These are phyloP conservation scores for Procambarus virginalis DNA, from an alignment of 1,140 invertebrate species.

Conservation along the genomic window DNA sequence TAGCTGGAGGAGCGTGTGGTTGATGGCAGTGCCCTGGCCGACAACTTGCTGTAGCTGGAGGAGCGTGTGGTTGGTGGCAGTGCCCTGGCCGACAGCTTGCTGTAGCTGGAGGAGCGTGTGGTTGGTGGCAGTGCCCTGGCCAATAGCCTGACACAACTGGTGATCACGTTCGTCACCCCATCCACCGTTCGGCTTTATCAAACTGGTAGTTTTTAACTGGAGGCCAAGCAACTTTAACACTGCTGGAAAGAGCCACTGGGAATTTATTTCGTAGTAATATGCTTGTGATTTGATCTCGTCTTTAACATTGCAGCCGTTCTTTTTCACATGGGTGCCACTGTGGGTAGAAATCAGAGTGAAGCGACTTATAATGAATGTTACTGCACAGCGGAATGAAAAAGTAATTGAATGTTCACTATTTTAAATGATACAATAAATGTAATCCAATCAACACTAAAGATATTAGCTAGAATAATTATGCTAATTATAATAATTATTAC, in stretches of 20 bases:
- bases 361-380: no score
- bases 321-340: conserved; percentile 97
- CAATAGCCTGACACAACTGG: conserved; percentile 76
- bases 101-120: no score
- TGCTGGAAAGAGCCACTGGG: conserved; percentile 43
- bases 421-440: not conserved
- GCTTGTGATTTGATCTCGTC: conserved; percentile 4
- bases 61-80: no score
- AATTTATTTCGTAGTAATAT: not conserved
- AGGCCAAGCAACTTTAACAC: not conserved
- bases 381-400: not conserved
- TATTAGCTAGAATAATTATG: no score
- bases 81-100: no score
- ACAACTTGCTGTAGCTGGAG: no score
- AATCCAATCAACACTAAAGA: no score
- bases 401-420: not conserved
- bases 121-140: no score
- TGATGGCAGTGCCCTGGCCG: no score
- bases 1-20: no score
- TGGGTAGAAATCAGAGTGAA: conserved; percentile 72
- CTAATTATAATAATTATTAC: no score
- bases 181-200: conserved; percentile 95
- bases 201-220: conserved; percentile 80
- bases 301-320: conserved; percentile 84
- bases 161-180: conserved; percentile 91